Base-by-base conservation (phyloP, 1,140 invertebrate species). In the Augochlora pura region DNA sequence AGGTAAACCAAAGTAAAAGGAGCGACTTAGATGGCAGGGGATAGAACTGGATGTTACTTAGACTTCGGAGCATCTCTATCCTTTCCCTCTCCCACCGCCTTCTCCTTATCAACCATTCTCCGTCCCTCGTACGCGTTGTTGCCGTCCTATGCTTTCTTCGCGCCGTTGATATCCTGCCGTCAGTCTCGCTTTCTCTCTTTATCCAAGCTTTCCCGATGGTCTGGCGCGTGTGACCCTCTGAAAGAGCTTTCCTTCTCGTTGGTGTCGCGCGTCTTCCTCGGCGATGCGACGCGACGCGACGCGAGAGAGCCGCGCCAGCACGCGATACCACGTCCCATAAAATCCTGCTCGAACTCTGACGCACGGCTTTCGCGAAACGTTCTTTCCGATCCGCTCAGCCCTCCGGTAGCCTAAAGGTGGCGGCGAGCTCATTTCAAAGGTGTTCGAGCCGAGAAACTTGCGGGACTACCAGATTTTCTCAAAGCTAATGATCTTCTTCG, bases 231-330 rank as follows among this genome's bases (percentile, higher is more conserved):
- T 23, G 63, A 38, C 52, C 71, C 84, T 82, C 76, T 88, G 83
- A 85, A 87, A 86, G 86, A 88, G 87, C 88, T 90, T 90, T 89
- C 89, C 82, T 85, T 85, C 82, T 66, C 71, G 66, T 80, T 70
- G 68, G 64, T 74, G 82, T 85, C 82, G 82, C 71, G 49, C 71
- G 49, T 81, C 82, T 67, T 81, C 76, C 73, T 68, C 69, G 59
- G 57, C 63, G 70, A 68, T 71, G 25, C n/a, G 54, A 77, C 6
- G 9, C 7, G 39, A 7, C 39, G 9, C 39, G 39, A 9, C 39
- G 39, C 39, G 32, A 32, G 32, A 32, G 32, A 32, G 32, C 32
- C 32, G 57, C 59, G 77, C 76, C 72, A 57, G 62, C 49, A 52
- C 49, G 52, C 6, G 16, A n/a, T n/a, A 57, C 63, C 65, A 49